These are phyloP conservation scores for Drosophila kikkawai DNA, from an alignment of 1,140 invertebrate genomes.

Conservation along the genomic window DNA sequence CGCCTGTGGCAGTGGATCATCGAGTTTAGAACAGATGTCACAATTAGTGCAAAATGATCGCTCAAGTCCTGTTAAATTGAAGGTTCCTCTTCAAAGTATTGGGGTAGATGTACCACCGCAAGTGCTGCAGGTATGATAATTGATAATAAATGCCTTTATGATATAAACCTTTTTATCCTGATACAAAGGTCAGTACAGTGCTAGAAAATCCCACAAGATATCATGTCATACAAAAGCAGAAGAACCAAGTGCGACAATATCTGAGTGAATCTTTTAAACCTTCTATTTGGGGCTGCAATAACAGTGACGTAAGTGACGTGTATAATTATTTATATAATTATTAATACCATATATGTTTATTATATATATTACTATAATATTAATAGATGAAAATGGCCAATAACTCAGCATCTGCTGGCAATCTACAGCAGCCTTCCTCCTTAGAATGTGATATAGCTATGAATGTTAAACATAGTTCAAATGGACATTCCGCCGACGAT, in stretches of 20 bases:
- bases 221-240: slow-evolving; percentile 95
- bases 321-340: neutral
- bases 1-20: slow-evolving; percentile 47
- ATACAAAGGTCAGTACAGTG: slow-evolving; percentile 90
- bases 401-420: slow-evolving; percentile 51
- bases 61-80: slow-evolving; percentile 86
- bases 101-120: slow-evolving; percentile 91
- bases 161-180: neutral
- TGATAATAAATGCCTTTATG: neutral
- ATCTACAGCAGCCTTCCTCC: slow-evolving; percentile 49
- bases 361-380: neutral
- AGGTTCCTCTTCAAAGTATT: slow-evolving; percentile 87
- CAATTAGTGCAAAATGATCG: slow-evolving; percentile 49
- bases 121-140: slow-evolving; percentile 89
- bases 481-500: slow-evolving; percentile 55
- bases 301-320: slow-evolving; percentile 44
- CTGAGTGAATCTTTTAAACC: slow-evolving; percentile 91
- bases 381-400: slow-evolving; percentile 37
- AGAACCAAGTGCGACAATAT: slow-evolving; percentile 94
- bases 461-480: slow-evolving; percentile 22
- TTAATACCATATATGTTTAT: neutral
- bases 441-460: slow-evolving; percentile 36
- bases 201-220: slow-evolving; percentile 96
- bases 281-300: slow-evolving; percentile 66
- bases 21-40: slow-evolving; percentile 60